These are phyloP conservation scores for Carterocephalus palaemon DNA, from an alignment of 2,888 invertebrate genomes.

Conservation along the genomic window DNA sequence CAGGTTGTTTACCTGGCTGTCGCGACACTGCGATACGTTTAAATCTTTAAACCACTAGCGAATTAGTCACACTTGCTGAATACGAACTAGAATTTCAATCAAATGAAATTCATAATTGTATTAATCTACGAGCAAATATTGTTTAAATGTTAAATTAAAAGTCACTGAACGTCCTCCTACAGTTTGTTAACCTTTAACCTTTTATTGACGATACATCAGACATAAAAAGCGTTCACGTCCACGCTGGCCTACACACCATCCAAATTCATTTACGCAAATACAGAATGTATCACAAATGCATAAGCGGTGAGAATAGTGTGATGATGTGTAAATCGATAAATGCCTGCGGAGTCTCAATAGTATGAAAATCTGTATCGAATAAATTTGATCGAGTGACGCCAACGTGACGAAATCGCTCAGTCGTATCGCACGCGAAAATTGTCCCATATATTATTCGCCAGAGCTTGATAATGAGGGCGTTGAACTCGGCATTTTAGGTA, in stretches of 20 bases:
- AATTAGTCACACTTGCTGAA: slow-evolving; percentile 24
- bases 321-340: slow-evolving; percentile 12
- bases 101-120: slow-evolving; percentile 26
- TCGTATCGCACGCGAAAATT: slow-evolving; percentile 57
- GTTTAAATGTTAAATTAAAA: slow-evolving; percentile 30
- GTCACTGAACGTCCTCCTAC: slow-evolving; percentile 37
- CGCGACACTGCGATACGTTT: slow-evolving; percentile 14
- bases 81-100: slow-evolving; percentile 25
- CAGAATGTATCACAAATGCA: slow-evolving; percentile 14
- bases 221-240: slow-evolving; percentile 21
- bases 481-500: slow-evolving; percentile 58
- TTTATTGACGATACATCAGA: slow-evolving; percentile 30
- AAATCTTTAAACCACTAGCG: slow-evolving; percentile 16
- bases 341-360: slow-evolving; percentile 4
- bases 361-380: slow-evolving; percentile 27
- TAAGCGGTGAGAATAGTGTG: slow-evolving; percentile 7
- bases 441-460: slow-evolving; percentile 73
- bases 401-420: slow-evolving; percentile 49
- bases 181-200: slow-evolving; percentile 46
- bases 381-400: slow-evolving; percentile 41
- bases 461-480: slow-evolving; percentile 63
- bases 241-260: slow-evolving; percentile 5
- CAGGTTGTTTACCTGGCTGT: slow-evolving; percentile 42
- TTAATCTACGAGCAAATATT: slow-evolving; percentile 29
- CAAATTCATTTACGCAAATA: slow-evolving; percentile 23